Evolutionary conservation across 2,113 vertebrate genomes (phyloP).

Genomic region (Tringa solitaria): DNA sequence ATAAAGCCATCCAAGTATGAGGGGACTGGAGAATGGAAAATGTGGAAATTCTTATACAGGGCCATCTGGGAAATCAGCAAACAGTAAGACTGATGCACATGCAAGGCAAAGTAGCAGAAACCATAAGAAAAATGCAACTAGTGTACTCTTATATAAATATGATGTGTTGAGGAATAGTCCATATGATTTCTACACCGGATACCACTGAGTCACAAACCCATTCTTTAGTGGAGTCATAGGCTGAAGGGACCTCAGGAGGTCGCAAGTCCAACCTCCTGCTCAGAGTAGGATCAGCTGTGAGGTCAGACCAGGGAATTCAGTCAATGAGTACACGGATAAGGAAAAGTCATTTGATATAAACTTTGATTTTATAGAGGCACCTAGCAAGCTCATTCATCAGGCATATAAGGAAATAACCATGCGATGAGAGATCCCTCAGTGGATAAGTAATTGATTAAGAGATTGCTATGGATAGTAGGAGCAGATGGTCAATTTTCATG

Average conservation of each 20-base stretch:
- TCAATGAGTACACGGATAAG: not conserved
- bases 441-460: not conserved
- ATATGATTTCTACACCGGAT: not conserved
- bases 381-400: not conserved
- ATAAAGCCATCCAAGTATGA: not conserved
- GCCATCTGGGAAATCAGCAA: not conserved
- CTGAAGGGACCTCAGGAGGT: not conserved
- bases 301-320: not conserved
- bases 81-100: fast-evolving
- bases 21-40: not conserved
- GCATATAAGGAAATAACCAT: not conserved
- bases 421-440: not conserved
- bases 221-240: not conserved
- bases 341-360: not conserved
- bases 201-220: not conserved
- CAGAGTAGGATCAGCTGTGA: not conserved
- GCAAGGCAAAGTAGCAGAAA: not conserved
- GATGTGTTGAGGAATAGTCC: not conserved
- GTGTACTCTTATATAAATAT: not conserved
- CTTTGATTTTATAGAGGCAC: not conserved
- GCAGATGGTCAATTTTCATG: not conserved
- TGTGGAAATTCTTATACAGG: not conserved
- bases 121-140: not conserved
- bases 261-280: not conserved
- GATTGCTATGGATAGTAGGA: not conserved